Conservation (phyloP, 2,113 vertebrate species). For the Prionailurus bengalensis region DNA sequence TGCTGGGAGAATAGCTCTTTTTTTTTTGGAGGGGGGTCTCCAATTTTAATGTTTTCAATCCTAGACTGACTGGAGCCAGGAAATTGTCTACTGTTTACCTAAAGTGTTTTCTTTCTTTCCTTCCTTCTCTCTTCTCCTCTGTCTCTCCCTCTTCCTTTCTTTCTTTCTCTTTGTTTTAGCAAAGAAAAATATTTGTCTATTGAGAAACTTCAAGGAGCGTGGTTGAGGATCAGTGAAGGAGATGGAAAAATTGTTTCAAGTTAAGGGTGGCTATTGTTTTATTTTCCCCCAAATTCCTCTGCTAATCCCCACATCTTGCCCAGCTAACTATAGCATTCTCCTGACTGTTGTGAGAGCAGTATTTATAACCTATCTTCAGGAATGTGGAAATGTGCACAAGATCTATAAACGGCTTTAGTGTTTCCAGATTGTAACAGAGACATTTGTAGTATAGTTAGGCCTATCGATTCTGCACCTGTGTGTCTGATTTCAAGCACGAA, state of each 20-base stretch:
- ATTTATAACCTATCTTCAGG: slow-evolving; percentile 56
- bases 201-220: slow-evolving; percentile 15
- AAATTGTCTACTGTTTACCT: slow-evolving; percentile 60
- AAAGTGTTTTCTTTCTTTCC: slow-evolving; percentile 43
- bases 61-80: slow-evolving; percentile 58
- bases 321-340: not conserved
- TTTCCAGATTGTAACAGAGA: slow-evolving; percentile 35
- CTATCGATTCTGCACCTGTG: not conserved
- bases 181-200: slow-evolving; percentile 50
- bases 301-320: slow-evolving; percentile 34
- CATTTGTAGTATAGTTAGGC: not conserved
- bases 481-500: not conserved
- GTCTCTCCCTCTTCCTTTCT: not conserved
- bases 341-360: not conserved
- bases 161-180: not conserved
- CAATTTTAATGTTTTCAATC: slow-evolving; percentile 64
- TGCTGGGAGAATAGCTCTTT: not conserved
- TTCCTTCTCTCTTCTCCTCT: not conserved
- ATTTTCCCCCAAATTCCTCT: slow-evolving; percentile 21
- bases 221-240: slow-evolving; percentile 18
- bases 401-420: slow-evolving; percentile 45
- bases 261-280: not conserved
- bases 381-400: slow-evolving; percentile 43
- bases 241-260: slow-evolving; percentile 34
- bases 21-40: not conserved